phyloP scores from a whole-genome alignment of 2,888 invertebrate species.

The Eudemis profundana region DNA sequence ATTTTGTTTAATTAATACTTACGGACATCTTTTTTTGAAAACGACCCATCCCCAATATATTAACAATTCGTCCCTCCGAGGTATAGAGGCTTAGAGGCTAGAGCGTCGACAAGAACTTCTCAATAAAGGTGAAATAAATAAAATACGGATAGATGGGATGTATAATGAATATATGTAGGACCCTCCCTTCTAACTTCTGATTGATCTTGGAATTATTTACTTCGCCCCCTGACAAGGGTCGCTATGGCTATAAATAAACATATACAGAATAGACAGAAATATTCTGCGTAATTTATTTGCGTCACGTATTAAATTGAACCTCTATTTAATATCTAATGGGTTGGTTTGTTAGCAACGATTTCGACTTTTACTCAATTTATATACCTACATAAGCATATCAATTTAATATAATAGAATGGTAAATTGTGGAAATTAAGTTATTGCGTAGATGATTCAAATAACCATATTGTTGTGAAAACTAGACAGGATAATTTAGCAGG shows the following conservation, averaged over 20 bases:
- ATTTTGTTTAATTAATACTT: too few relatives aligned
- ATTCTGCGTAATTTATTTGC: constrained; percentile 17
- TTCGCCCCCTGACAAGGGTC: constrained; percentile 29
- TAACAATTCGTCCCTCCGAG: too few relatives aligned
- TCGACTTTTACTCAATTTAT: constrained; percentile 5
- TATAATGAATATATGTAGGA: constrained; percentile 27
- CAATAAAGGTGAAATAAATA: background rate
- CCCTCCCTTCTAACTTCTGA: constrained; percentile 33
- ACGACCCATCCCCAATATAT: too few relatives aligned
- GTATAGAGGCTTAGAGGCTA: too few relatives aligned
- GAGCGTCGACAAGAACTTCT: too few relatives aligned
- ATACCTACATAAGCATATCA: background rate
- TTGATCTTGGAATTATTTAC: constrained; percentile 40
- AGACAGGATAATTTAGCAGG: too few relatives aligned
- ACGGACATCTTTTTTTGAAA: too few relatives aligned
- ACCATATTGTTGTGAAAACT: too few relatives aligned
- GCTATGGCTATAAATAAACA: constrained; percentile 17
- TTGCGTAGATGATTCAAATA: too few relatives aligned
- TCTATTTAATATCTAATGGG: constrained; percentile 1
- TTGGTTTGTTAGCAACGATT: constrained; percentile 18
- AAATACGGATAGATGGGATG: constrained; percentile 15
- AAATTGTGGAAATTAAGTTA: too few relatives aligned
- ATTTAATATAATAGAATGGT: too few relatives aligned
- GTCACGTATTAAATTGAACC: constrained; percentile 30
- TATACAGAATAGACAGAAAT: constrained; percentile 1